Evolutionary conservation across 2,113 vertebrate species (phyloP).

Genomic region (Festucalex cinctus): DNA sequence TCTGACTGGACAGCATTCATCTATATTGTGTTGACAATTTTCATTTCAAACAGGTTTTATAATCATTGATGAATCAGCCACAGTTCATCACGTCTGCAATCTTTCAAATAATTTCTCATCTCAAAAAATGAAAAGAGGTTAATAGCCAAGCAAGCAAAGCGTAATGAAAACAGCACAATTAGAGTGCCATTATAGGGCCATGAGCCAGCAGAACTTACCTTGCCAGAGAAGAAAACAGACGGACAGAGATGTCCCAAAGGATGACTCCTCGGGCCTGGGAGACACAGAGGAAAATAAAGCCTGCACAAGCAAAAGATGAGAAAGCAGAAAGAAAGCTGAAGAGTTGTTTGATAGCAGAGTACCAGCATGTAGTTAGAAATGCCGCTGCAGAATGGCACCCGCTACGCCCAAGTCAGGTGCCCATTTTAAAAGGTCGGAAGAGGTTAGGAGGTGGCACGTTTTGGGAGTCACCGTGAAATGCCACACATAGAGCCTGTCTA

Average conservation of each 20-base stretch:
- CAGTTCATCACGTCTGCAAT: not conserved
- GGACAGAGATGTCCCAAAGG: constrained; percentile 60
- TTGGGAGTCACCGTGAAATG: constrained; percentile 62
- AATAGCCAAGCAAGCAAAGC: not conserved
- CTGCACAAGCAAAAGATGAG: constrained; percentile 20
- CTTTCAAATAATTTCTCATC: not conserved
- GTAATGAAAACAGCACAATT: not conserved
- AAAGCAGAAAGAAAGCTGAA: constrained; percentile 21
- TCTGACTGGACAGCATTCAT: not conserved
- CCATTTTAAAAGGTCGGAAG: constrained; percentile 46
- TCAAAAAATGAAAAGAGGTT: not conserved
- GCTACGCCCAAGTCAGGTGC: constrained; percentile 8
- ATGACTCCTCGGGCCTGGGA: constrained; percentile 39
- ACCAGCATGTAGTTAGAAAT: constrained; percentile 30
- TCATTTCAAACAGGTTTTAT: not conserved
- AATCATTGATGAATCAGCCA: not conserved
- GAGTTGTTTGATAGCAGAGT: constrained; percentile 43
- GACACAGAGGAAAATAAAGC: constrained; percentile 16
- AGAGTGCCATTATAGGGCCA: not conserved
- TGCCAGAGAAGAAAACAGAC: constrained; percentile 44
- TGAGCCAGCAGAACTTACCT: constrained; percentile 49
- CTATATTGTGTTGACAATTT: not conserved
- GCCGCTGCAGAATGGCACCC: constrained; percentile 6
- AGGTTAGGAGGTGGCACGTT: constrained; percentile 64
- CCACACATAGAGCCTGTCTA: constrained; percentile 48